Conservation (phyloP, 2,797 vertebrate genomes). For the Sebastes minor region DNA sequence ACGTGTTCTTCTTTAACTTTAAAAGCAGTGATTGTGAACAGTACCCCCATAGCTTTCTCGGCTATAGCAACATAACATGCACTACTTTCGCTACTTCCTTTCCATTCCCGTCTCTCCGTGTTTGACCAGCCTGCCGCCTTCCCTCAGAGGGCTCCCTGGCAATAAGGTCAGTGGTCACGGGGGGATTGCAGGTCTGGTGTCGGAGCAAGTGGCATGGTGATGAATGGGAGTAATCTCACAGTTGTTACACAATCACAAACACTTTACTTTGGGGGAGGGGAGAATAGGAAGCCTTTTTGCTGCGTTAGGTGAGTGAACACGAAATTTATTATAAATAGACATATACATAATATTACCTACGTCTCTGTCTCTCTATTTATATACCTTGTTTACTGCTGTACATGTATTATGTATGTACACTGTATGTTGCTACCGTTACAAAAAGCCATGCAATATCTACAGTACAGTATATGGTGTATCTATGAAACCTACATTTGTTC, state of each 20-base stretch:
- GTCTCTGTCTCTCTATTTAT: slow-evolving; percentile 55
- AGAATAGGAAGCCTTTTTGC: slow-evolving; percentile 40
- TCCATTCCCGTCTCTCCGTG: neutral
- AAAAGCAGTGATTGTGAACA: slow-evolving; percentile 28
- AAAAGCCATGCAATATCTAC: slow-evolving; percentile 84
- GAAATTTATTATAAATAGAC: slow-evolving; percentile 80
- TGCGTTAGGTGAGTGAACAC: slow-evolving; percentile 64
- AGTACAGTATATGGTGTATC: slow-evolving; percentile 71
- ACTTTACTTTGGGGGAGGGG: slow-evolving; percentile 48
- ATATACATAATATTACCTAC: slow-evolving; percentile 69
- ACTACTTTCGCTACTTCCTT: neutral
- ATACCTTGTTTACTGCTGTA: slow-evolving; percentile 64
- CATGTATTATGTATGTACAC: slow-evolving; percentile 70
- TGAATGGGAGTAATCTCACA: slow-evolving; percentile 70
- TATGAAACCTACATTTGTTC: slow-evolving; percentile 74
- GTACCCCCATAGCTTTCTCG: slow-evolving; percentile 6
- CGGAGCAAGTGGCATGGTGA: slow-evolving; percentile 60
- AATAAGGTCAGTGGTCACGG: slow-evolving; percentile 61
- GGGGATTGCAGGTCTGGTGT: slow-evolving; percentile 44
- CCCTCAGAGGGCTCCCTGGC: slow-evolving; percentile 15
- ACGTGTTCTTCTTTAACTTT: slow-evolving; percentile 34
- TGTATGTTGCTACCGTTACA: slow-evolving; percentile 72
- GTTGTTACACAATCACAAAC: slow-evolving; percentile 66
- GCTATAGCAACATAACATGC: slow-evolving; percentile 14
- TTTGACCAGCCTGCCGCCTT: slow-evolving; percentile 23